Percentiles rank a stretch among this genome's conserved stretches.
These are phyloP conservation scores for Conopomorpha cramerella DNA, from an alignment of 1,140 invertebrate species.

Conservation along the genomic window DNA sequence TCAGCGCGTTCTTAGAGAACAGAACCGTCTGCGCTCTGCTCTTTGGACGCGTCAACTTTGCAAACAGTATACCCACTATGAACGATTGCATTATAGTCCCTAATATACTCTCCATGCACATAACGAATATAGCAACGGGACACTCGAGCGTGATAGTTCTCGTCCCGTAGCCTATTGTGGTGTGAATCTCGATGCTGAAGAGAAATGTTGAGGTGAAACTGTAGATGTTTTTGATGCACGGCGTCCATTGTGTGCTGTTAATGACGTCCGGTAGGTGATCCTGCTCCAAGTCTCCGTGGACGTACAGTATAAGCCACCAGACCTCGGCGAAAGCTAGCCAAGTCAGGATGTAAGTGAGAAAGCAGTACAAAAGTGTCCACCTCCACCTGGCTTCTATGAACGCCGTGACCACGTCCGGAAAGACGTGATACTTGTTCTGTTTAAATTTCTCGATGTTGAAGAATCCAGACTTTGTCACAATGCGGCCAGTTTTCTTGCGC, in stretches of 20 bases:
- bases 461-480: slow-evolving; percentile 70
- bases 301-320: slow-evolving; percentile 67
- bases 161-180: slow-evolving; percentile 66
- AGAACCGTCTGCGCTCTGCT: slow-evolving; percentile 88
- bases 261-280: slow-evolving; percentile 17
- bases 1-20: slow-evolving; percentile 85
- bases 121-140: slow-evolving; percentile 87
- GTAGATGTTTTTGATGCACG: slow-evolving; percentile 62
- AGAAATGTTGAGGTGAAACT: slow-evolving; percentile 66
- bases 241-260: slow-evolving; percentile 23
- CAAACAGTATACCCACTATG: slow-evolving; percentile 74
- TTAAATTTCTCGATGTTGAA: slow-evolving; percentile 67
- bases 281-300: slow-evolving; percentile 67
- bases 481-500: slow-evolving; percentile 19
- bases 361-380: slow-evolving; percentile 70
- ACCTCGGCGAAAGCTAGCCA: slow-evolving; percentile 70
- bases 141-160: slow-evolving; percentile 79
- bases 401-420: slow-evolving; percentile 59
- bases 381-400: slow-evolving; percentile 66
- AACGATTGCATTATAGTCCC: slow-evolving; percentile 86
- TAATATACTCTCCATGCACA: slow-evolving; percentile 93
- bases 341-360: slow-evolving; percentile 66
- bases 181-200: slow-evolving; percentile 69
- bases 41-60: slow-evolving; percentile 92
- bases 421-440: slow-evolving; percentile 57